These are phyloP conservation scores for Danionella cerebrum DNA, from an alignment of 2,113 vertebrate genomes.

Conservation along the genomic window DNA sequence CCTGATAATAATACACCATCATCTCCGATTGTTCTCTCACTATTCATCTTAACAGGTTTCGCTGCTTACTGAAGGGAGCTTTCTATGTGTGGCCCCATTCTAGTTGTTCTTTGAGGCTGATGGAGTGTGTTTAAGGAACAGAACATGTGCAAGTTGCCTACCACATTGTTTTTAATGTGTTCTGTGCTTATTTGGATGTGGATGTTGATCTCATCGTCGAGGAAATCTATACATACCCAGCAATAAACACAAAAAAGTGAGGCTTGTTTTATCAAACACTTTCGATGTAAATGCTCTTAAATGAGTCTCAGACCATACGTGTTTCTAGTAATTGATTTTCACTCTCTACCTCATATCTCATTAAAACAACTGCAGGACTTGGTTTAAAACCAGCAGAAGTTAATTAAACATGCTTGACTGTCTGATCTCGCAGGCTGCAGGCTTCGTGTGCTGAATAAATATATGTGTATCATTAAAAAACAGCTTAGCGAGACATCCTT, in stretches of 20 bases:
- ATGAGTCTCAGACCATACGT: constrained; percentile 24
- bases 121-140: neutral
- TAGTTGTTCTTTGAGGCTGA: constrained; percentile 1
- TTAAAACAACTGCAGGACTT: constrained; percentile 36
- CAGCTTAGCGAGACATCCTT: neutral
- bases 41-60: neutral
- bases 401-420: neutral
- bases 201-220: no score
- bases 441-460: neutral
- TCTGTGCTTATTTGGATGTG: no score
- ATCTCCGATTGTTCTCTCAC: neutral
- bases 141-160: neutral
- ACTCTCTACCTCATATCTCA: constrained; percentile 12
- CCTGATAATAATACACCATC: neutral
- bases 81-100: neutral
- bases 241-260: neutral
- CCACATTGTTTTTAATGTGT: neutral
- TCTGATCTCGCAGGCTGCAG: neutral
- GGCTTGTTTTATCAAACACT: neutral
- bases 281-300: constrained; percentile 44
- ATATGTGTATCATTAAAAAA: neutral
- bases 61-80: neutral
- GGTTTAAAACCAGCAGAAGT: neutral
- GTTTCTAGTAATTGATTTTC: neutral
- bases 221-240: neutral